Evolutionary conservation across 2,113 vertebrate genomes (phyloP).

Genomic region (Spea bombifrons): DNA sequence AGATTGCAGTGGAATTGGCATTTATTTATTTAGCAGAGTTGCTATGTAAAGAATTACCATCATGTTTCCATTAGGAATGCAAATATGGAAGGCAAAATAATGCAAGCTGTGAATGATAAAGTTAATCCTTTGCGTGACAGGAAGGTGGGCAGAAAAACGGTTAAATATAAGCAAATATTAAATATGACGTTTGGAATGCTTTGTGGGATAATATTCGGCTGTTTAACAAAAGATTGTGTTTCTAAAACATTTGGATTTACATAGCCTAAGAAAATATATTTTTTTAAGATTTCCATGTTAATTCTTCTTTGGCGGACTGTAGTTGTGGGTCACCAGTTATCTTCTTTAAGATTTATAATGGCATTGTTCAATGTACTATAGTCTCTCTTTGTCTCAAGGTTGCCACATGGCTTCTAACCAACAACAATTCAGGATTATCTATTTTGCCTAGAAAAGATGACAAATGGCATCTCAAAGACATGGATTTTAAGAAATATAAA

Average conservation of each 20-base stretch:
- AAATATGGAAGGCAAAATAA: slow-evolving; percentile 16
- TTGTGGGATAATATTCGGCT: background rate
- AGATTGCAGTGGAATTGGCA: slow-evolving; percentile 12
- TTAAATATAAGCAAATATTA: slow-evolving; percentile 21
- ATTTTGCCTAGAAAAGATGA: too few species aligned
- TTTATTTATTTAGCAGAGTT: slow-evolving; percentile 35
- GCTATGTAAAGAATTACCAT: slow-evolving; percentile 31
- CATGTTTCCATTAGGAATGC: slow-evolving; percentile 38
- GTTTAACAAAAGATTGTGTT: background rate
- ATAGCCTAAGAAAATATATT: too few species aligned
- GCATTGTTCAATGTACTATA: background rate
- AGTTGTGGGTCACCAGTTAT: background rate
- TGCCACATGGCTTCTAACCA: too few species aligned
- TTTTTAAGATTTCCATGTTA: background rate
- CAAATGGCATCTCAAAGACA: too few species aligned
- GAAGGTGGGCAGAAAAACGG: background rate
- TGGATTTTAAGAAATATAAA: too few species aligned
- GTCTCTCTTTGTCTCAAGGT: too few species aligned
- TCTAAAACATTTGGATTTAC: background rate
- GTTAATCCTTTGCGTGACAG: background rate
- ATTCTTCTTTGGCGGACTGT: background rate
- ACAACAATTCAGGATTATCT: too few species aligned
- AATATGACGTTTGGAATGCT: slow-evolving; percentile 1
- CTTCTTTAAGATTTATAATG: too few species aligned
- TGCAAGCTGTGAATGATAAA: slow-evolving; percentile 4